Evolutionary conservation across 2,797 vertebrate genomes (phyloP).

Genomic region (Pseudomugil tenellus): DNA sequence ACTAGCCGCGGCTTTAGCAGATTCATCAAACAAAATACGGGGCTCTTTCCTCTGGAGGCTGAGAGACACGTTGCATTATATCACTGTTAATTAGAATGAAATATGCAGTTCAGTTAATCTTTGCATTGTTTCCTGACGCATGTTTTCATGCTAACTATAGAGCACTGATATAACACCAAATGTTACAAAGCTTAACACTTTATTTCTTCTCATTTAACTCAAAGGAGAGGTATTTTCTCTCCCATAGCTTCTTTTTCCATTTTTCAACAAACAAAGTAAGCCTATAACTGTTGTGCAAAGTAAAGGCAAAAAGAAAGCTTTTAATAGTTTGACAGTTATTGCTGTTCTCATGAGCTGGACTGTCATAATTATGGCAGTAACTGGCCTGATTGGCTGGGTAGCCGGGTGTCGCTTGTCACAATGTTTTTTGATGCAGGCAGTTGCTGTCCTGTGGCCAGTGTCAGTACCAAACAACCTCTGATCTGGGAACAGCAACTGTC

Average conservation of each 20-base stretch:
- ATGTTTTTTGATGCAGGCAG: conserved; percentile 68
- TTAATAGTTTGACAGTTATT: conserved; percentile 44
- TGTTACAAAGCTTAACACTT: conserved; percentile 77
- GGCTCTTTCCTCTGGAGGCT: conserved; percentile 82
- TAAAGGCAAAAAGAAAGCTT: conserved; percentile 39
- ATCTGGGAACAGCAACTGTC: conserved; percentile 80
- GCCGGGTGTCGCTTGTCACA: conserved; percentile 66
- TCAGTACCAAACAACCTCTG: conserved; percentile 75
- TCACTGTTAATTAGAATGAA: conserved; percentile 88
- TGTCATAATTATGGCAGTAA: conserved; percentile 46
- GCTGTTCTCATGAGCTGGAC: conserved; percentile 47
- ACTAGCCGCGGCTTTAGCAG: conserved; percentile 81
- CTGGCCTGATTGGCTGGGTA: conserved; percentile 55
- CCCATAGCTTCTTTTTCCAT: conserved; percentile 17
- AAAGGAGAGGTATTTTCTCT: conserved; percentile 29
- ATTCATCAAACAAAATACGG: conserved; percentile 86
- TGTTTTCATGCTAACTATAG: conserved; percentile 70
- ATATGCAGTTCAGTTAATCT: conserved; percentile 86
- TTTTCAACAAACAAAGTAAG: conserved; percentile 45
- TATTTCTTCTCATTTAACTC: conserved; percentile 55
- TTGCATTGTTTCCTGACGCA: conserved; percentile 80
- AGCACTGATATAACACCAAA: conserved; percentile 78
- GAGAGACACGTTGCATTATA: conserved; percentile 84
- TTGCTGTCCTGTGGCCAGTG: conserved; percentile 70
- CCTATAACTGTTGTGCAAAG: conserved; percentile 32